These are phyloP conservation scores for Fissipunctia ypsillon DNA, from an alignment of 2,888 invertebrate genomes.

Conservation along the genomic window DNA sequence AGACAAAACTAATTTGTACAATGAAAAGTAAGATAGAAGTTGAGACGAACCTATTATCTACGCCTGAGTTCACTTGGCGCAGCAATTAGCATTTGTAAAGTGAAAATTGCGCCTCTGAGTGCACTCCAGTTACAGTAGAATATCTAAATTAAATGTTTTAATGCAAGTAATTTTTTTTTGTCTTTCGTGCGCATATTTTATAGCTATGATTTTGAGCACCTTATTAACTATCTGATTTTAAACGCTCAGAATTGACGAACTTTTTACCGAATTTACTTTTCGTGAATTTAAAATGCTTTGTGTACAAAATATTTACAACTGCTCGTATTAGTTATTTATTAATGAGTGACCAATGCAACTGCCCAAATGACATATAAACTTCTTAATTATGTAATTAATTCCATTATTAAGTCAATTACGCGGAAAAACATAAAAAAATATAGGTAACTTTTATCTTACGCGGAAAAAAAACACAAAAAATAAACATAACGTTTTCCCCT, in stretches of 20 bases:
- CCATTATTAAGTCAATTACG: not conserved
- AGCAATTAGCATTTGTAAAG: constrained; percentile 42
- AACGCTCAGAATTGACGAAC: not conserved
- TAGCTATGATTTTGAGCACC: not conserved
- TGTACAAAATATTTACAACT: not conserved
- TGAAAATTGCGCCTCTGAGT: constrained; percentile 32
- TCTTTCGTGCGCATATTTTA: no score
- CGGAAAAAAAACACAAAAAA: not conserved
- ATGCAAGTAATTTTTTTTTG: not conserved
- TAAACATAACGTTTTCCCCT: not conserved
- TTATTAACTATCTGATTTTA: not conserved
- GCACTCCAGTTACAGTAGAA: not conserved
- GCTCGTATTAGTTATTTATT: not conserved
- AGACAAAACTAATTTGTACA: not conserved
- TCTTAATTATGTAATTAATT: not conserved
- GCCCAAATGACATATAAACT: not conserved
- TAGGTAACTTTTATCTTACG: no score
- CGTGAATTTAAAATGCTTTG: not conserved
- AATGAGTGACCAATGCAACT: not conserved
- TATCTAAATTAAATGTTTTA: constrained; percentile 35
- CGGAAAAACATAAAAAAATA: not conserved
- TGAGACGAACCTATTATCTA: constrained; percentile 18
- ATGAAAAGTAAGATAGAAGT: not conserved
- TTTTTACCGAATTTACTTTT: not conserved
- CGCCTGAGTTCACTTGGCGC: constrained; percentile 8